Evolutionary conservation across 2,113 vertebrate species (phyloP), one percentile per base, ranked within the genome.

Genomic region (Taxidea taxus): DNA sequence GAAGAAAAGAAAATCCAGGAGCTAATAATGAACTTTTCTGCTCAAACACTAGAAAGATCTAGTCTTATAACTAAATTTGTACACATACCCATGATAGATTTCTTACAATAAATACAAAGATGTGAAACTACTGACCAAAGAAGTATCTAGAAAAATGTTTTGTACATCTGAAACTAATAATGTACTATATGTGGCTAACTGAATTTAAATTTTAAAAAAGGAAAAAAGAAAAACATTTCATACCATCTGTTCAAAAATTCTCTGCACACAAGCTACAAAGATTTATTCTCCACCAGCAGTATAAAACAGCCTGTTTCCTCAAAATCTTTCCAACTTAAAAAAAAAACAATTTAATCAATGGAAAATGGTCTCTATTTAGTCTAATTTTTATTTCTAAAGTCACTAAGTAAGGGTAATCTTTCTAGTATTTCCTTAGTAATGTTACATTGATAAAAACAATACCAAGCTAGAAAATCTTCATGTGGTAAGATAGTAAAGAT

Each of bases 241-340:
- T 23, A 90, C 47, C 29, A 90, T 95, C 68, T 78, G 29, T 31
- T 64, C 84, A 92, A 56, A 95, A 84, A 93, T 85, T 42, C n/a
- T 78, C 27, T 60, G 16, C 37, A 88, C 18, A 88, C 66, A 44
- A 4, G 9, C 39, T 68, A 16, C 47, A 75, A 77, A 96, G 70
- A 62, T 80, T 68, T 70, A 78, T 84, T 39, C 27, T 62, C 77
- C 27, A 68, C 16, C 42, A 90, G 31, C 37, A 81, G n/a, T 62
- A 39, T 39, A 72, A 80, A 64, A 51, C 34, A 60, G 23, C 23
- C 39, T 91, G 60, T 60, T 80, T 95, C 58, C 58, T 80, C 77
- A 68, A 86, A 90, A 78, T 56, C 25, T 77, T 62, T 62, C 60
- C 60, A 62, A 62, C 12, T 62, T 62, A 62, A 62, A 60, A 60